phyloP scores from a whole-genome alignment of 2,888 invertebrate genomes.

The Actias luna region DNA sequence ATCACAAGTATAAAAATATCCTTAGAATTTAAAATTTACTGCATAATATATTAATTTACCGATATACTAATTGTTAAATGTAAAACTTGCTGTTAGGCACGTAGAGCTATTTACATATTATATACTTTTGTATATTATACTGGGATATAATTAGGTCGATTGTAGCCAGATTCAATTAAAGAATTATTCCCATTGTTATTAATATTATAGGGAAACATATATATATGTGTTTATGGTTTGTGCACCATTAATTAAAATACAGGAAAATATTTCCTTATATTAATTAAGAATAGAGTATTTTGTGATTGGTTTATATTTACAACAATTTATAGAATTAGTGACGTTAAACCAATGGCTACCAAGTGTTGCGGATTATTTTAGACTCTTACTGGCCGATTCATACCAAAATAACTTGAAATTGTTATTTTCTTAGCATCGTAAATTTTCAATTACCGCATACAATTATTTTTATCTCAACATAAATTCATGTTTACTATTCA shows the following conservation, averaged over 20 bases:
- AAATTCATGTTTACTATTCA: no score
- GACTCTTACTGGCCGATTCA: background rate
- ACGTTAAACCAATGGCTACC: background rate
- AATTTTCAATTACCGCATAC: background rate
- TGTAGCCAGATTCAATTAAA: background rate
- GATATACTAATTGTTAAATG: background rate
- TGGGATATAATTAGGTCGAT: background rate
- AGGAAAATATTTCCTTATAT: conserved; percentile 14
- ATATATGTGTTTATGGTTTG: background rate
- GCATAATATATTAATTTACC: background rate
- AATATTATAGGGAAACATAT: background rate
- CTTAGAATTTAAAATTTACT: background rate
- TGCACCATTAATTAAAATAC: conserved; percentile 14
- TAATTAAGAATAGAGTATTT: conserved; percentile 6
- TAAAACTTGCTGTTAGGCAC: background rate
- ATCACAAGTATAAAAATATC: no score
- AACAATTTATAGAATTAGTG: background rate
- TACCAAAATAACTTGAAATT: background rate
- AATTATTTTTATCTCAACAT: background rate
- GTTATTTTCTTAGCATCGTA: background rate
- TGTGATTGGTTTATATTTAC: background rate
- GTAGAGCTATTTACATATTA: background rate
- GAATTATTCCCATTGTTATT: background rate
- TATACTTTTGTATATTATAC: background rate
- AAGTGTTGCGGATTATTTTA: background rate